Conservation (phyloP, 2,113 vertebrate genomes). For the Heteronetta atricapilla region DNA sequence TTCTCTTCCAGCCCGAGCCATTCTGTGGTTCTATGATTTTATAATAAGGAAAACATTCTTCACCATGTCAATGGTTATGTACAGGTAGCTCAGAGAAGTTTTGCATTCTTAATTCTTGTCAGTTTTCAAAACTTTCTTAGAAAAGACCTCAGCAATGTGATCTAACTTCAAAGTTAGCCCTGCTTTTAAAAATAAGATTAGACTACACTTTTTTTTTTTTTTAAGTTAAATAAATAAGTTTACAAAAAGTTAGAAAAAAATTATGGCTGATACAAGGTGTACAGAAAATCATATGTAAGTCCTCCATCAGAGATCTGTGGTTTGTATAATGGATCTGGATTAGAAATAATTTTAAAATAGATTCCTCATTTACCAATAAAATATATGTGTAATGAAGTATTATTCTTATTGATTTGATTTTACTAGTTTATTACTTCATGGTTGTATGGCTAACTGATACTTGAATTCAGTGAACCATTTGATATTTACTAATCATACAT, state of each 20-base stretch:
- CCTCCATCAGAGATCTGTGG: background rate
- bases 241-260: background rate
- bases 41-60: background rate
- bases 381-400: background rate
- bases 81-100: background rate
- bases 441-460: background rate
- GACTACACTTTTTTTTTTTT: background rate
- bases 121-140: background rate
- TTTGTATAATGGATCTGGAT: background rate
- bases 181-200: background rate
- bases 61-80: background rate
- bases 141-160: background rate
- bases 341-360: background rate
- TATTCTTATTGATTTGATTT: background rate
- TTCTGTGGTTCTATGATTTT: too few species aligned
- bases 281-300: background rate
- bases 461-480: background rate
- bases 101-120: background rate
- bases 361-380: background rate
- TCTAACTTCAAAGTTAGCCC: background rate
- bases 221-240: background rate
- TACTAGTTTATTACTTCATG: background rate
- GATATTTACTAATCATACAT: background rate
- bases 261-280: too few species aligned
- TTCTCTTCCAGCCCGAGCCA: too few species aligned